Percentiles rank a stretch among this genome's conserved stretches.
These are phyloP conservation scores for Hirtodrosophila histrioides DNA, from an alignment of 2,888 invertebrate genomes.

Conservation along the genomic window DNA sequence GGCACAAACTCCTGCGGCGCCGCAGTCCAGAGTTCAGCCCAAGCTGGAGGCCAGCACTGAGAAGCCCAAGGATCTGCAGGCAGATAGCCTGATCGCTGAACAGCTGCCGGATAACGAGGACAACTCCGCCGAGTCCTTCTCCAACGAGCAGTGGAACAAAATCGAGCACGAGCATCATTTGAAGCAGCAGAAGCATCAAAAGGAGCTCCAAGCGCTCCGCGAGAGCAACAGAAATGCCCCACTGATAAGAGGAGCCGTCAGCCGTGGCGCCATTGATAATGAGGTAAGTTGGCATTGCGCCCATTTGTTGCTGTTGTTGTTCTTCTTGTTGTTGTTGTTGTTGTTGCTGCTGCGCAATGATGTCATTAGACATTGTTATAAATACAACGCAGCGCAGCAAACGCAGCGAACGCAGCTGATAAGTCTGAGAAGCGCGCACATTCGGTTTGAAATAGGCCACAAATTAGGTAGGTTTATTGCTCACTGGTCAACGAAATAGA, in stretches of 20 bases:
- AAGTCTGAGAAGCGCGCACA: slow-evolving; percentile 14
- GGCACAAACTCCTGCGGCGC: slow-evolving; percentile 5
- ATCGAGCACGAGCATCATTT: slow-evolving; percentile 82
- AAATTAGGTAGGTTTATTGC: slow-evolving; percentile 44
- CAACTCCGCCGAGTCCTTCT: slow-evolving; percentile 74
- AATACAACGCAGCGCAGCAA: slow-evolving; percentile 6
- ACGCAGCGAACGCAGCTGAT: slow-evolving; percentile 19
- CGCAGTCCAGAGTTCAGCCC: neutral
- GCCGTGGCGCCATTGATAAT: slow-evolving; percentile 63
- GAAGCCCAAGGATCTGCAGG: slow-evolving; percentile 15
- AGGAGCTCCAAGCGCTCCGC: slow-evolving; percentile 68
- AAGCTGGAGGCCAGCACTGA: slow-evolving; percentile 13
- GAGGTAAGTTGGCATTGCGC: slow-evolving; percentile 77
- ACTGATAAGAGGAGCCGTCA: slow-evolving; percentile 47
- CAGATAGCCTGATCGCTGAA: slow-evolving; percentile 6
- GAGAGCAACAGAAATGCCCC: slow-evolving; percentile 53
- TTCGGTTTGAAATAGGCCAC: slow-evolving; percentile 38
- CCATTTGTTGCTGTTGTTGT: slow-evolving; percentile 34
- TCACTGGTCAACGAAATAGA: slow-evolving; percentile 38
- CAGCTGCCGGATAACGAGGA: slow-evolving; percentile 13
- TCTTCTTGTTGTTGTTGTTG: slow-evolving; percentile 1
- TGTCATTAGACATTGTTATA: slow-evolving; percentile 67
- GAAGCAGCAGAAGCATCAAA: slow-evolving; percentile 78
- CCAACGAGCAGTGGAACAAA: slow-evolving; percentile 83
- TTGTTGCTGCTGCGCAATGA: slow-evolving; percentile 38